These are phyloP conservation scores for Stenodera caucasica DNA, from an alignment of 2,888 invertebrate species.

Conservation along the genomic window DNA sequence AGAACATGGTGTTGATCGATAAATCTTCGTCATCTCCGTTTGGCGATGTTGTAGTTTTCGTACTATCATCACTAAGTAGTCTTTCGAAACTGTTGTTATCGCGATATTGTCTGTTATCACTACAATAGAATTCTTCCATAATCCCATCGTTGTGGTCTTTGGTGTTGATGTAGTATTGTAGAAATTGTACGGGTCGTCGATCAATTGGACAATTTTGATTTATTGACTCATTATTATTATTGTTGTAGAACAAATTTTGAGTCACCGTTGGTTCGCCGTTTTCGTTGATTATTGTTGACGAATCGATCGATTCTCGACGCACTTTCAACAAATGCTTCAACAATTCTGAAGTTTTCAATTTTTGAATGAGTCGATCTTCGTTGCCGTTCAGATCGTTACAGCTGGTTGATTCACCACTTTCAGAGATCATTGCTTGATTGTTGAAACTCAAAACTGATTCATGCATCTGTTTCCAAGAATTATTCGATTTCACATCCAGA, in stretches of 20 bases:
- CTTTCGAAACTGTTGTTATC: constrained; percentile 25
- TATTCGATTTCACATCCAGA: constrained; percentile 25
- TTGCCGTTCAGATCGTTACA: constrained; percentile 22
- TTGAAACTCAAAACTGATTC: constrained; percentile 35
- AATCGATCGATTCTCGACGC: constrained; percentile 18
- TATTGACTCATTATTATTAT: constrained; percentile 20
- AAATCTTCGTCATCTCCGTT: constrained; percentile 33
- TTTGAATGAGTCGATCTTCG: constrained; percentile 36
- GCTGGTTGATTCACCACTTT: constrained; percentile 41
- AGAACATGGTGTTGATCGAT: constrained; percentile 29
- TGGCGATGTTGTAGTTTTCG: constrained; percentile 16
- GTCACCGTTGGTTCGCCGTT: constrained; percentile 4
- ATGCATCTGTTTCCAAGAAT: constrained; percentile 42
- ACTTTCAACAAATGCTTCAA: constrained; percentile 41
- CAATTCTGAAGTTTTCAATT: constrained; percentile 41
- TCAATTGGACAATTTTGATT: constrained; percentile 12
- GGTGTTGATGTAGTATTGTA: not conserved
- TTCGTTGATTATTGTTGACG: not conserved
- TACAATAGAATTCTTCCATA: constrained; percentile 27
- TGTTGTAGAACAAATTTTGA: not conserved
- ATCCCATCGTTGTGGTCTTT: constrained; percentile 29
- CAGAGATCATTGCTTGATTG: constrained; percentile 39
- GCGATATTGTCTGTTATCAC: constrained; percentile 18
- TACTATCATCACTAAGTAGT: constrained; percentile 33
- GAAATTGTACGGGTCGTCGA: not conserved